Evolutionary conservation across 2,888 invertebrate genomes (phyloP).

Genomic region (Cecidostiba fungosa): DNA sequence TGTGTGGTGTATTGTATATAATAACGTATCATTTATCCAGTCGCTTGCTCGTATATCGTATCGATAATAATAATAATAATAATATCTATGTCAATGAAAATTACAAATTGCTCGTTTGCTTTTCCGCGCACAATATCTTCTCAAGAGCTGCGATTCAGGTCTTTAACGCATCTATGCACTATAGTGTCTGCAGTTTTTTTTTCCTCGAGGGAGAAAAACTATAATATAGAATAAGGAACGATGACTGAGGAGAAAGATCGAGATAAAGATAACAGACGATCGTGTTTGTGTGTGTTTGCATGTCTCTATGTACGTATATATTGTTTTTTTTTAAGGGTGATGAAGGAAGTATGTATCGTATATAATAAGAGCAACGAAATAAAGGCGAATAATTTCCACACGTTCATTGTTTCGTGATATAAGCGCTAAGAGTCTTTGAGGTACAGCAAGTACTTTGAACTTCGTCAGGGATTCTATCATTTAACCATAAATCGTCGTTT

Average conservation of each 20-base stretch:
- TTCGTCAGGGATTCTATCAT: conserved; percentile 63
- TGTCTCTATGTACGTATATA: neutral
- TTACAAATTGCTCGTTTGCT: conserved; percentile 11
- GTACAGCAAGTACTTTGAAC: conserved; percentile 66
- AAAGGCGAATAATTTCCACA: neutral
- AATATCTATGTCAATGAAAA: conserved; percentile 17
- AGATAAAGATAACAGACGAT: neutral
- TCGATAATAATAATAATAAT: neutral
- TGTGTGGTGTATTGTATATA: neutral
- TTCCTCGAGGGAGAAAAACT: conserved; percentile 5
- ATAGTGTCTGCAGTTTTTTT: neutral
- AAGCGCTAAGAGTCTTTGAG: conserved; percentile 62
- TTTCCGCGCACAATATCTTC: neutral
- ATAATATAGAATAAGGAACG: conserved; percentile 41
- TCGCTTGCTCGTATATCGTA: conserved; percentile 34
- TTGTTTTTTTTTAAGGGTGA: neutral
- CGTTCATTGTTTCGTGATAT: conserved; percentile 14
- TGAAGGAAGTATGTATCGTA: neutral
- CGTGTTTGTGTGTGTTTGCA: neutral
- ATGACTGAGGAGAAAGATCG: neutral
- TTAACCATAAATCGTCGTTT: conserved; percentile 44
- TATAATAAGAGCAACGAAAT: neutral
- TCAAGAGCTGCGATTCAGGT: neutral
- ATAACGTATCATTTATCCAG: conserved; percentile 31
- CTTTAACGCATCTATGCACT: neutral